phyloP scores from a whole-genome alignment of 2,113 vertebrate species.

The Pseudorectes ferrugineus region DNA sequence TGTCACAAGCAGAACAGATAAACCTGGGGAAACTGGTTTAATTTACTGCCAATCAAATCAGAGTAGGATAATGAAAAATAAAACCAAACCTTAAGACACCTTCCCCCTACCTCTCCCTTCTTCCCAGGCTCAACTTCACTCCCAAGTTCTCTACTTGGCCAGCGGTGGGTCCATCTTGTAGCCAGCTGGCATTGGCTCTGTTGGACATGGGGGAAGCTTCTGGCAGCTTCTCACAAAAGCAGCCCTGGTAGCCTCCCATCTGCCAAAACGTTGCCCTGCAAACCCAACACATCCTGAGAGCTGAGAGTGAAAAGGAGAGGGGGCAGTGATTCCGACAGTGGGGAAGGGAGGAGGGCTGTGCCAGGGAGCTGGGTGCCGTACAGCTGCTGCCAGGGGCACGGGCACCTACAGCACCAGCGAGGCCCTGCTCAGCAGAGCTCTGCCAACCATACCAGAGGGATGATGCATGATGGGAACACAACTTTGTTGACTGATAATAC shows the following conservation, averaged over 20 bases:
- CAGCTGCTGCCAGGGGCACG: neutral
- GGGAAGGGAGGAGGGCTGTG: neutral
- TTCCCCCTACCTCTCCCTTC: neutral
- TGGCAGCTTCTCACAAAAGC: neutral
- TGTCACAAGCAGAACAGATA: neutral
- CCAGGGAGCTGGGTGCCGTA: rapidly evolving
- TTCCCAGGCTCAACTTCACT: neutral
- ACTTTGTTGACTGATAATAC: neutral
- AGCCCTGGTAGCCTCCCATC: neutral
- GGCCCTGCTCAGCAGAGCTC: neutral
- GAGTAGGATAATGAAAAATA: neutral
- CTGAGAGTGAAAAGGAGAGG: neutral
- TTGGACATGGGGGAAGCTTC: rapidly evolving
- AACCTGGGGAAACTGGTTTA: neutral
- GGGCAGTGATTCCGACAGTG: rapidly evolving
- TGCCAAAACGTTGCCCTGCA: neutral
- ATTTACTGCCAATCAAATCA: neutral
- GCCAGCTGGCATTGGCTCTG: neutral
- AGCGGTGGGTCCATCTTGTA: neutral
- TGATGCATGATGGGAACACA: neutral
- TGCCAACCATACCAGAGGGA: neutral
- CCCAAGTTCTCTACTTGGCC: neutral
- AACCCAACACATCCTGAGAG: neutral
- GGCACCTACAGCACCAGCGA: rapidly evolving
- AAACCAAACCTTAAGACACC: neutral